These are phyloP conservation scores for Ranitomeya imitator DNA, from an alignment of 2,113 vertebrate genomes.

Conservation along the genomic window DNA sequence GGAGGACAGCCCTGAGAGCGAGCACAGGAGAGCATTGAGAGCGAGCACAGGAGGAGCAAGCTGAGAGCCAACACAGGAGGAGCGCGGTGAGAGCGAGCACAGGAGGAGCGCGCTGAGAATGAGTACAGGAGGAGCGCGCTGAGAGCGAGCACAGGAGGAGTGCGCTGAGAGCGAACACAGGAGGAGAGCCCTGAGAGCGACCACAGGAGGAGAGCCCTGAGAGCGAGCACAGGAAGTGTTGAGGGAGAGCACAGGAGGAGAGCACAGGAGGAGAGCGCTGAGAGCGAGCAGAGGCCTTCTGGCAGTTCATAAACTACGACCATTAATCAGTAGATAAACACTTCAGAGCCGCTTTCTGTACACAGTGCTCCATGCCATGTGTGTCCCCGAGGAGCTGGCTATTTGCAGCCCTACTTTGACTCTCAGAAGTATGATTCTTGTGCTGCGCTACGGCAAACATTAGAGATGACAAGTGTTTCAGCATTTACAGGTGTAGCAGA, in stretches of 20 bases:
- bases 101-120: no score
- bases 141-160: neutral
- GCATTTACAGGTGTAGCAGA: neutral
- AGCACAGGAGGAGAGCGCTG: no score
- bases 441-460: neutral
- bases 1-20: no score
- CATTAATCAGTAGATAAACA: slow-evolving; percentile 55
- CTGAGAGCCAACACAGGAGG: no score
- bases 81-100: no score
- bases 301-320: slow-evolving; percentile 25
- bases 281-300: neutral
- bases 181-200: no score
- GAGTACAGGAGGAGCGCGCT: no score
- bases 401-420: neutral
- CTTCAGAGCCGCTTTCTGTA: slow-evolving; percentile 8
- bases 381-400: slow-evolving; percentile 6
- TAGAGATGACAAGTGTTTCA: neutral
- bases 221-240: no score
- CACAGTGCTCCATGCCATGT: neutral
- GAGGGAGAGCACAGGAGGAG: no score
- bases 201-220: no score
- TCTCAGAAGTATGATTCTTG: neutral
- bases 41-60: no score
- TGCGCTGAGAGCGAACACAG: slow-evolving; percentile 28
- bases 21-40: no score